phyloP scores from a whole-genome alignment of 2,797 vertebrate species.

The Pristis pectinata region DNA sequence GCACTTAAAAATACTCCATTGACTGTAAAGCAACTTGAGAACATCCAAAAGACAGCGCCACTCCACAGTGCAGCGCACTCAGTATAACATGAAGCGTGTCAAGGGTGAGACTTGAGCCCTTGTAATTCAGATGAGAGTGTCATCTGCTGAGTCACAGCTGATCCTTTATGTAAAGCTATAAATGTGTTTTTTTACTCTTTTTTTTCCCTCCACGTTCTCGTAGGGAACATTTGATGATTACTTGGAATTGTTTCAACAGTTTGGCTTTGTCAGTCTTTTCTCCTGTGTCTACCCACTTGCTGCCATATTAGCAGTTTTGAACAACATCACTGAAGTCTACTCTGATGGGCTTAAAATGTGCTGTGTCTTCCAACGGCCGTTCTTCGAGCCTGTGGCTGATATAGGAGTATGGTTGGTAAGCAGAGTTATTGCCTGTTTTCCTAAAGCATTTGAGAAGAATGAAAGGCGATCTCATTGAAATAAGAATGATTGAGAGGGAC shows the following conservation, averaged over 20 bases:
- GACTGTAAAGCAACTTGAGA: neutral
- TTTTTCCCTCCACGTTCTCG: slow-evolving; percentile 41
- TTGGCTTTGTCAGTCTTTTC: slow-evolving; percentile 95
- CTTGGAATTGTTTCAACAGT: slow-evolving; percentile 87
- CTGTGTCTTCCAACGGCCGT: slow-evolving; percentile 84
- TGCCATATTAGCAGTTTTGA: slow-evolving; percentile 85
- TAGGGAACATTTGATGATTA: slow-evolving; percentile 98
- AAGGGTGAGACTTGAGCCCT: neutral
- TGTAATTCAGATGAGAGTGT: neutral
- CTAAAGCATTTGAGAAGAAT: too few species aligned
- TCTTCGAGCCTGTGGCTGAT: slow-evolving; percentile 77
- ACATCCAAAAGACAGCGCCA: neutral
- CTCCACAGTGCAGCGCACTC: neutral
- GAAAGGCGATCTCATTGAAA: too few species aligned
- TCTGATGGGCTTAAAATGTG: slow-evolving; percentile 97
- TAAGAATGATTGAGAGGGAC: too few species aligned
- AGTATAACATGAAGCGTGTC: neutral
- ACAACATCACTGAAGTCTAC: slow-evolving; percentile 89
- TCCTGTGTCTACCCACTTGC: slow-evolving; percentile 93
- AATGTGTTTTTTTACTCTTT: neutral
- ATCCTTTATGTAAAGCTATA: neutral
- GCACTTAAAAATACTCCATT: neutral
- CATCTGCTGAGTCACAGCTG: neutral
- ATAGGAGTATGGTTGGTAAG: slow-evolving; percentile 97
- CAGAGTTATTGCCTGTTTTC: neutral